Evolutionary conservation across 2,888 invertebrate species (phyloP).

Genomic region (Ligdia adustata): DNA sequence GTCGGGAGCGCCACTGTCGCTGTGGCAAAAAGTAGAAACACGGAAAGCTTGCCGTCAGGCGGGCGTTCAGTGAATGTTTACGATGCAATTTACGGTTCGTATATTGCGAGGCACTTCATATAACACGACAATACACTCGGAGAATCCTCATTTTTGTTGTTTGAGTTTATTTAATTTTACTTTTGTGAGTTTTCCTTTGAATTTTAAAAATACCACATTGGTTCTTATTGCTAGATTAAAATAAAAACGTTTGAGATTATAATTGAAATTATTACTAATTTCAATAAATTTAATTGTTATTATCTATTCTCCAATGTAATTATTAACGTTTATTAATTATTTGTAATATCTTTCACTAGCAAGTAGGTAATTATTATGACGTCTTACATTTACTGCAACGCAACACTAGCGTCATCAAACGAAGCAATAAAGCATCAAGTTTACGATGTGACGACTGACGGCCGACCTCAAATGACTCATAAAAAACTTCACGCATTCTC

Average conservation of each 20-base stretch:
- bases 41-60: constrained; percentile 36
- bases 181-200: constrained; percentile 26
- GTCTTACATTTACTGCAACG: constrained; percentile 43
- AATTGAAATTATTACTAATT: too few relatives aligned
- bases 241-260: too few relatives aligned
- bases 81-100: constrained; percentile 77
- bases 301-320: too few relatives aligned
- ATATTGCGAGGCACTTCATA: constrained; percentile 74
- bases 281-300: too few relatives aligned
- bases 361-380: too few relatives aligned
- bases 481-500: constrained; percentile 68
- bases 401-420: constrained; percentile 78
- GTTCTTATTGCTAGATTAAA: too few relatives aligned
- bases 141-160: constrained; percentile 56
- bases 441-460: constrained; percentile 76
- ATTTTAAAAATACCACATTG: constrained; percentile 11
- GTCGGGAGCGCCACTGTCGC: constrained; percentile 39
- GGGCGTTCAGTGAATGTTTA: constrained; percentile 68
- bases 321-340: neutral
- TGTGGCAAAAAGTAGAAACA: constrained; percentile 50
- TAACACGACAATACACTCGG: constrained; percentile 68
- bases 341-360: neutral
- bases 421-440: constrained; percentile 72
- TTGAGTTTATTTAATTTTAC: constrained; percentile 47
- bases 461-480: constrained; percentile 72